Evolutionary conservation across 2,888 invertebrate species (phyloP), one percentile per base, ranked within the genome.

Genomic region (Gibbula magus): DNA sequence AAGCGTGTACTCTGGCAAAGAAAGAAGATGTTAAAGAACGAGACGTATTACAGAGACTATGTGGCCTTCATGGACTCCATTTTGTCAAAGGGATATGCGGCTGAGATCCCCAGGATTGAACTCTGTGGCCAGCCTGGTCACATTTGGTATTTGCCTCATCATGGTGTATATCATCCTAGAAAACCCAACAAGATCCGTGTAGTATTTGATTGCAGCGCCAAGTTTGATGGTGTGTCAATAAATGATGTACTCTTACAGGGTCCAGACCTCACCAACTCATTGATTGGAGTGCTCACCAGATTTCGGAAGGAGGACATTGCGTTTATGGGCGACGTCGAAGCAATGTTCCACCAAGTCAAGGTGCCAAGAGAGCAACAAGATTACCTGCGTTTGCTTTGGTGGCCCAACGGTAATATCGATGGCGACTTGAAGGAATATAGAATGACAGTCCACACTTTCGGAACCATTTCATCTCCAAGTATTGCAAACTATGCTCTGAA

Each of bases 141-240:
- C 7, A 35, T 35, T 7, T 83, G 75, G 83, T 79, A 79, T 39
- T 35, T 79, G 20, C 79, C 79, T 22, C 76, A 66, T n/a, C 66
- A 66, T 45, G 80, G 81, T 20, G 81, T 80, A 22, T 80, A 66
- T 51, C 80, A 81, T 32, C 79, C 78, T 54, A 74, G 74, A 32
- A 82, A 82, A 66, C 76, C 77, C 29, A 77, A 67, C n/a, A 10
- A 76, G 16, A 29, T 53, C 13, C 22, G 79, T 22, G 45, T 67
- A 2, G 77, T 80, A 20, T 77, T 80, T 75, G 80, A 80, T 53
- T 67, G 66, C 25, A 61, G 56, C n/a, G 75, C 61, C 16, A 79
- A 79, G 51, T 54, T 61, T 25, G 52, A 45, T 35, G 54, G 67
- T 25, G 67, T 52, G 10, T 51, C 66, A 5, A 51, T 80, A 20